Base-by-base conservation (phyloP, 2,113 vertebrate species). In the Tichodroma muraria region DNA sequence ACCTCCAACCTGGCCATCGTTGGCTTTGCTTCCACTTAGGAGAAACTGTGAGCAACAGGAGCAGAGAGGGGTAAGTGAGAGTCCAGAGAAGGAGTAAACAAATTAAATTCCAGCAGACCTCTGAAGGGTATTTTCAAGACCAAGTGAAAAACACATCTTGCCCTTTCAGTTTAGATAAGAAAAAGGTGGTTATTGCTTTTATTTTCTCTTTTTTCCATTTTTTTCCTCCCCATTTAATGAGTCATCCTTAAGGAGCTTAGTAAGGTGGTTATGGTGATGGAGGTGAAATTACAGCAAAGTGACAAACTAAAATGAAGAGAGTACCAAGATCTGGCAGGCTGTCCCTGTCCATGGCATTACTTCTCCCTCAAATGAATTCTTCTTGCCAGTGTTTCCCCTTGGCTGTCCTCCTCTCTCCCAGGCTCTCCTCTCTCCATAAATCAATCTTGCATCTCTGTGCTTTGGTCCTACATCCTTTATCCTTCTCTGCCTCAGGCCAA, bases 101-200 rank as follows among this genome's bases (percentile, higher is more conserved):
- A 93, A 90, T 94, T 75, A 93, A 94, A 93, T 85, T 53, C 82
- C 82, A 91, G 60, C 56, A 86, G 88, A 95, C 68, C 25, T 85
- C 72, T 68, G 81, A 56, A 85, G 91, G 25, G 60, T 40, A 24
- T 78, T 89, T 95, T 78, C 76, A 83, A 91, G 38, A 68, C 60
- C 71, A 38, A 60, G 85, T 2, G 85, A 78, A 89, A 94, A 80
- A 24, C 21, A 78, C 52, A 80, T 66, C 44, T 81, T 91, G 56
- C 28, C 16, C 38, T 77, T 91, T 90, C 80, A 42, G 85, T 84
- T 78, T 38, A 81, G 65, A 45, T n/a, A 64, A 69, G 31, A 90
- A 81, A 76, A 35, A 57, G 31, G 15, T 64, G 44, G 28, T 27
- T 85, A 24, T 59, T 42, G 20, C 7, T 61, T 72, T 30, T 16